These are phyloP conservation scores for Chaetodon auriga DNA, from an alignment of 2,113 vertebrate genomes.

Conservation along the genomic window DNA sequence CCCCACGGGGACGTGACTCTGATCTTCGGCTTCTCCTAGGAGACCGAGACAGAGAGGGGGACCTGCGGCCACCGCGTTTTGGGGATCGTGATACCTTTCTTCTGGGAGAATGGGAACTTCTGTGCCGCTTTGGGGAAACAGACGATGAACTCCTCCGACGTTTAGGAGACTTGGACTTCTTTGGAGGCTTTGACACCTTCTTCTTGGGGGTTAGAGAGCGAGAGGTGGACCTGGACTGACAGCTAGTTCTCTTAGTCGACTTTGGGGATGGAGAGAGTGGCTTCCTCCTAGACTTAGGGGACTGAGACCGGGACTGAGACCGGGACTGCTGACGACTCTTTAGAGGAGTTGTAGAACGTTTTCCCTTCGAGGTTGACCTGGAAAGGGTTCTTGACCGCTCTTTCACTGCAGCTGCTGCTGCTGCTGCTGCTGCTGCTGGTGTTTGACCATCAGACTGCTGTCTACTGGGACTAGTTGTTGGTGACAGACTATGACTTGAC, in stretches of 20 bases:
- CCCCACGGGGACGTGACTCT: slow-evolving; percentile 77
- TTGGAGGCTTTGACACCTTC: slow-evolving; percentile 77
- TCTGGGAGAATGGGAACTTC: slow-evolving; percentile 64
- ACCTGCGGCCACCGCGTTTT: slow-evolving; percentile 66
- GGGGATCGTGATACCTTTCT: slow-evolving; percentile 73
- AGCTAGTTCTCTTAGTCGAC: slow-evolving; percentile 52
- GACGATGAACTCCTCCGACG: slow-evolving; percentile 60
- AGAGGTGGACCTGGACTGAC: slow-evolving; percentile 68
- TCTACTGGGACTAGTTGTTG: slow-evolving; percentile 57
- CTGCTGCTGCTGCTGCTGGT: neutral
- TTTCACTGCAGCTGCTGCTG: slow-evolving; percentile 31
- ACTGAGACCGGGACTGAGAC: slow-evolving; percentile 67
- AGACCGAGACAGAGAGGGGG: slow-evolving; percentile 74
- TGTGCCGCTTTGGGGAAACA: slow-evolving; percentile 69
- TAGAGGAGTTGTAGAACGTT: slow-evolving; percentile 55
- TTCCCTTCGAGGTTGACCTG: slow-evolving; percentile 67
- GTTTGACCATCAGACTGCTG: slow-evolving; percentile 40
- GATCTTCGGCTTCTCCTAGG: slow-evolving; percentile 74
- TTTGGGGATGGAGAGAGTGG: slow-evolving; percentile 50
- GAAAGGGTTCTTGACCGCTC: slow-evolving; percentile 60
- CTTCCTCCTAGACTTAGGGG: slow-evolving; percentile 72
- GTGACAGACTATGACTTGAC: slow-evolving; percentile 74
- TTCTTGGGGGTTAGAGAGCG: slow-evolving; percentile 75
- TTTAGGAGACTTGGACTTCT: slow-evolving; percentile 80
- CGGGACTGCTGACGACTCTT: slow-evolving; percentile 62